Base-by-base conservation (phyloP, 2,888 invertebrate genomes). In the Tinea pellionella region DNA sequence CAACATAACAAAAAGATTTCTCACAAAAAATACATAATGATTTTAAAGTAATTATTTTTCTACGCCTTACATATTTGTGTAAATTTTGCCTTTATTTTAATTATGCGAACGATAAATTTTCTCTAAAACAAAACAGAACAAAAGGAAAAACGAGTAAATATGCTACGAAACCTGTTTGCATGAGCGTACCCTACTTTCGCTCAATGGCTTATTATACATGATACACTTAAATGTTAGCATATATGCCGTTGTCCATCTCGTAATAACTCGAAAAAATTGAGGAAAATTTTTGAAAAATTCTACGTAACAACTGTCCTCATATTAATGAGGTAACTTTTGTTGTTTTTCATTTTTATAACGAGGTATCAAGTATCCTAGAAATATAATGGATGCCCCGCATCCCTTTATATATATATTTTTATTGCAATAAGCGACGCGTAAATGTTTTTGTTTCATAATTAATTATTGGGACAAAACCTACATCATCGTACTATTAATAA, bases 171-270 rank as follows among this genome's bases (percentile, higher is more conserved):
- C 15, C 47, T 47, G 47, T 47, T 47, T 47, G 47, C 47, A 47
- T n/a, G 66, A 65, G 62, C 65, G 73, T 80, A 77, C 72, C 63
- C 61, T 69, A 69, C 74, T 72, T 72, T 74, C 75, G 75, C 75
- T 73, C 74, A 73, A 72, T 63, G 66, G 69, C 74, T 79, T 81
- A 80, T 81, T 80, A 78, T n/a, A n/a, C n/a, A n/a, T 71, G 68
- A 72, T 80, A 77, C 72, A 74, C 47, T 47, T 47, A 47, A 47
- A 47, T 47, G 47, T 47, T 47, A 47, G 47, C 47, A 47, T 47
- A 9, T 9, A 47, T 47, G 47, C 47, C 47, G 47, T 47, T 47
- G 47, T 47, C 47, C 47, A 47, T 47, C 47, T 47, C 47, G 13
- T 47, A 37, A 16, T 47, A 47, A 37, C 8, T 47, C 15, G 16